Percentiles rank a stretch among this genome's conserved stretches.
phyloP scores from a whole-genome alignment of 1,140 invertebrate genomes.

The Himalopsyche phryganea region DNA sequence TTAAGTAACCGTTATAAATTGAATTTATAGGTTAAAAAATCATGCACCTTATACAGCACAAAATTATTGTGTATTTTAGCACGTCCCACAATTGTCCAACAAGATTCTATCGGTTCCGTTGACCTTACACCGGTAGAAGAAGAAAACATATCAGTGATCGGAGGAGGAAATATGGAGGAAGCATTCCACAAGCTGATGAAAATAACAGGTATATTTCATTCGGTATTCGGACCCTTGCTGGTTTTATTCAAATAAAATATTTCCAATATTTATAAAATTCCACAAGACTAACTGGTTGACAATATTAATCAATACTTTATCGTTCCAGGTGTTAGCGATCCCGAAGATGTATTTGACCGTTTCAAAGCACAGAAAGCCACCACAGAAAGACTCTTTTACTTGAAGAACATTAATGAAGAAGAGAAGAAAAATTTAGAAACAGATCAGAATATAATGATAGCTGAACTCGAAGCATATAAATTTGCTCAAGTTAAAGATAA shows the following conservation, averaged over 20 bases:
- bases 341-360: conserved; percentile 68
- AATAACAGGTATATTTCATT: conserved; percentile 67
- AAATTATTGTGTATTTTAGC: too few species aligned
- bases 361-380: conserved; percentile 71
- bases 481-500: conserved; percentile 75
- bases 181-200: conserved; percentile 69
- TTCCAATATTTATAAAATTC: too few species aligned
- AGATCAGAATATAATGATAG: conserved; percentile 61
- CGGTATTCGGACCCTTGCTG: too few species aligned
- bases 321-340: conserved; percentile 63
- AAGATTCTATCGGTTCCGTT: conserved; percentile 53
- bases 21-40: too few species aligned
- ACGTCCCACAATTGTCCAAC: conserved; percentile 44
- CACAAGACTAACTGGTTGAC: too few species aligned
- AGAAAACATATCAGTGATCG: conserved; percentile 42
- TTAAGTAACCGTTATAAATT: too few species aligned
- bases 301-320: too few species aligned
- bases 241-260: too few species aligned
- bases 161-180: conserved; percentile 58
- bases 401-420: conserved; percentile 65
- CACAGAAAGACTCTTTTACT: conserved; percentile 61
- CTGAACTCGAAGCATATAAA: conserved; percentile 70
- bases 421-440: conserved; percentile 69
- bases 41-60: too few species aligned
- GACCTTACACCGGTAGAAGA: conserved; percentile 51